Evolutionary conservation across 1,140 invertebrate genomes (phyloP), one percentile per base, ranked within the genome.

Genomic region (Zaprionus ghesquierei): DNA sequence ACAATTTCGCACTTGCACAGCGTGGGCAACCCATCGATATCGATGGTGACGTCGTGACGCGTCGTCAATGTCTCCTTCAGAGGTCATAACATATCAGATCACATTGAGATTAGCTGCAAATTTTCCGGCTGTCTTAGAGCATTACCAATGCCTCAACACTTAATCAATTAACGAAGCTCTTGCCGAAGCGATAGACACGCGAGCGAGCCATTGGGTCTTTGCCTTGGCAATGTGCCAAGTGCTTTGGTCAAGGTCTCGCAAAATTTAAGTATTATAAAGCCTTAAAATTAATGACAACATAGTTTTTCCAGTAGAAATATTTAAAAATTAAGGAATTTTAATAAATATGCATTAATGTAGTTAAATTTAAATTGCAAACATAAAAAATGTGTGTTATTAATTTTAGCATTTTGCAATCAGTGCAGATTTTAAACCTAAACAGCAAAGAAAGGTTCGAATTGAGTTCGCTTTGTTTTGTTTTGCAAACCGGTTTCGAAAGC

Each of bases 1-100:
- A 86, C 76, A 82, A 66, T 82, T 89, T 86, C 62, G 84, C 82
- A 86, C 84, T 87, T 89, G 73, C 41, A 22, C 29, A 35, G 60
- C 58, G 69, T 81, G 75, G 77, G 64, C 65, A 72, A 75, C 69
- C 62, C 62, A 35, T 41, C 29, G 29, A 59, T 38, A 6, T 41
- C n/a, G 13, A 5, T 5, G 13, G 1, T 13, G 33, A 35, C 13
- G n/a, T 15, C 51, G 55, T 65, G 1, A 12, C 12, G n/a, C 13
- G n/a, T 15, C 51, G 55, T 65, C 66, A 80, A 86, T 73, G 75
- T 75, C 77, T 75, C 70, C 76, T 86, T 89, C 66, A 75, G 78
- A 87, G 82, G 81, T 86, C 82, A 41, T 18, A 41, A 41, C 35
- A 41, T 35, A 27, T 51, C 5, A 50, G 27, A 35, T 62, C n/a